Base-by-base conservation (phyloP, 2,797 vertebrate genomes). In the Lepilemur ruficaudatus region DNA sequence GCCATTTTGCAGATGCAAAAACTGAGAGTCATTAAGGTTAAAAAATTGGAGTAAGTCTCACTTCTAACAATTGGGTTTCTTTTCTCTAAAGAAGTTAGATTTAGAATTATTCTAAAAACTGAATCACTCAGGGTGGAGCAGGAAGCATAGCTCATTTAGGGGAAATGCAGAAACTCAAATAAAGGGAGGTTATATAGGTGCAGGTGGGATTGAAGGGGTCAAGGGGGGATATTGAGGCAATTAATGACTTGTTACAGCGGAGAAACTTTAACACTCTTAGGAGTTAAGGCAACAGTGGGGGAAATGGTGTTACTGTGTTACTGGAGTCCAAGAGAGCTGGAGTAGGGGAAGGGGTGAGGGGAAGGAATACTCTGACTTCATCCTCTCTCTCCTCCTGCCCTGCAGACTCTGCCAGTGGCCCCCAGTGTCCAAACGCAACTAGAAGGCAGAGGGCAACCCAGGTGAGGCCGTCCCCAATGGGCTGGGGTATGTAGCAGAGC, bases 1-100 rank as follows among this genome's bases (percentile, higher is more conserved):
- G 5, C 41, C 41, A 96, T 94, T 96, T 92, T 59, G 28, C 46
- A 96, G 88, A 86, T 89, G 52, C 20, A 50, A 63, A 94, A 79
- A 67, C n/a, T 76, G 32, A 97, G 72, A 70, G 43, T 80, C 63
- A 32, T 0, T 80, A 15, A 55, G 28, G 2, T 50, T 46, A 13
- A 50, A 65, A 32, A 69, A 63, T 61, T 48, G 28, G 8, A 69
- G 43, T 70, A 50, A 65, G 14, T 48, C 7, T 9, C 55, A 12
- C 35, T 35, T 18, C 28, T 23, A 55, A 43, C 0, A 13, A 18
- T 5, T 4, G 9, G 13, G 23, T 67, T 94, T 69, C 9, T 65
- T 93, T 91, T 57, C 38, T 78, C 7, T 48, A n/a, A 35, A 65
- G 59, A n/a, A 13, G 11, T 61, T 57, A 55, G 63, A n/a, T 46